phyloP scores from a whole-genome alignment of 2,888 invertebrate species.

The Nematopogon swammerdamellus region DNA sequence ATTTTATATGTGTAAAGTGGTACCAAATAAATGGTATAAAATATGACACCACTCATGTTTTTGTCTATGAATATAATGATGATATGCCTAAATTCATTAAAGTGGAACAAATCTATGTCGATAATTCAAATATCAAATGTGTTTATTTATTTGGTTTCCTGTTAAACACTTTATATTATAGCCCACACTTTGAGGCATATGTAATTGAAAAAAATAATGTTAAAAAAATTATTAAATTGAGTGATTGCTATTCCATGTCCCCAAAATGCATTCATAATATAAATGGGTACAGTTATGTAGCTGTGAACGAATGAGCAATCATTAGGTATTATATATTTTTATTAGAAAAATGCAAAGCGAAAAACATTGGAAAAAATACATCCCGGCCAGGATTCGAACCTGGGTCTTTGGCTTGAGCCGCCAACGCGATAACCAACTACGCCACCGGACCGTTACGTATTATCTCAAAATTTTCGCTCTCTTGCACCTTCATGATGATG shows the following conservation, averaged over 20 bases:
- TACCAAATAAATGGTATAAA: constrained; percentile 1
- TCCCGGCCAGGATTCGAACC: too few species aligned
- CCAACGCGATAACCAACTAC: background rate
- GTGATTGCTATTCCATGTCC: background rate
- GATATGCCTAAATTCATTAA: background rate
- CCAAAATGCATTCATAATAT: background rate
- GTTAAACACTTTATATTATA: background rate
- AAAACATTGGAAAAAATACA: background rate
- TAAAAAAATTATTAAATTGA: background rate
- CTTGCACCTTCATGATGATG: too few species aligned
- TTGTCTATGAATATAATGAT: background rate
- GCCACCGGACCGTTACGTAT: too few species aligned
- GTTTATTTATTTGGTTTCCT: background rate
- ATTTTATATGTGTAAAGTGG: background rate
- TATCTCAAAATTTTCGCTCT: too few species aligned
- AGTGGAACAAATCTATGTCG: background rate
- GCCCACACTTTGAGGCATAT: background rate
- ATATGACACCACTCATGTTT: background rate
- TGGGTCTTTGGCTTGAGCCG: background rate
- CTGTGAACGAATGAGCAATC: too few species aligned
- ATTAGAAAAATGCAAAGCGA: background rate
- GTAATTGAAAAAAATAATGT: background rate
- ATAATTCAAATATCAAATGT: background rate
- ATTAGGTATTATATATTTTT: too few species aligned
- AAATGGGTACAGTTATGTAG: too few species aligned